Percentiles rank a stretch among this genome's conserved stretches.
Conservation (phyloP, 1,140 invertebrate genomes). For the Dendroctonus ponderosae region DNA sequence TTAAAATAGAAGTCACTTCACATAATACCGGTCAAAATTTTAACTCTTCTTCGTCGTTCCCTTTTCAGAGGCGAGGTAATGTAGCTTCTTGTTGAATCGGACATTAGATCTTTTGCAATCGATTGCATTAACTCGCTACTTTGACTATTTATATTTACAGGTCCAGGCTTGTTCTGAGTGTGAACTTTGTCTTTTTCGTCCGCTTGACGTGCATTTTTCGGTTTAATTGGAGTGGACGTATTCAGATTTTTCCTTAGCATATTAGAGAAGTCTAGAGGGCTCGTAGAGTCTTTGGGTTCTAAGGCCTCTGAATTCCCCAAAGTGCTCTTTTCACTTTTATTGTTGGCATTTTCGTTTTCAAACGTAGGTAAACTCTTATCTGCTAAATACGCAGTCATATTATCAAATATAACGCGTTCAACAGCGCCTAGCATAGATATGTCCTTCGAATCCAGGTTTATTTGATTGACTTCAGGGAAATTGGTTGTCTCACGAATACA, state of each 20-base stretch:
- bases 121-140: too few species aligned
- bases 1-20: too few species aligned
- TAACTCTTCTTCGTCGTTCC: constrained; percentile 5
- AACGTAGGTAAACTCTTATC: constrained; percentile 9
- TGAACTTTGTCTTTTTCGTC: too few species aligned
- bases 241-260: constrained; percentile 2
- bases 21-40: background rate
- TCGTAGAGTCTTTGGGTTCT: background rate
- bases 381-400: constrained; percentile 2
- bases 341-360: background rate
- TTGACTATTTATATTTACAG: too few species aligned
- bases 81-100: too few species aligned
- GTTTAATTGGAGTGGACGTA: constrained; percentile 6
- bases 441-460: constrained; percentile 9
- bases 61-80: background rate
- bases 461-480: background rate
- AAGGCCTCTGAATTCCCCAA: too few species aligned
- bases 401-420: constrained; percentile 6
- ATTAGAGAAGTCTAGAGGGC: constrained; percentile 8
- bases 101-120: too few species aligned
- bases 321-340: background rate
- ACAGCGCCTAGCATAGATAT: constrained; percentile 4
- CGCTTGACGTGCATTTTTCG: too few species aligned
- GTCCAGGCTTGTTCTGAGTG: too few species aligned
- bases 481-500: too few species aligned